These are phyloP conservation scores for Bombus fervidus DNA, from an alignment of 1,140 invertebrate genomes.

Conservation along the genomic window DNA sequence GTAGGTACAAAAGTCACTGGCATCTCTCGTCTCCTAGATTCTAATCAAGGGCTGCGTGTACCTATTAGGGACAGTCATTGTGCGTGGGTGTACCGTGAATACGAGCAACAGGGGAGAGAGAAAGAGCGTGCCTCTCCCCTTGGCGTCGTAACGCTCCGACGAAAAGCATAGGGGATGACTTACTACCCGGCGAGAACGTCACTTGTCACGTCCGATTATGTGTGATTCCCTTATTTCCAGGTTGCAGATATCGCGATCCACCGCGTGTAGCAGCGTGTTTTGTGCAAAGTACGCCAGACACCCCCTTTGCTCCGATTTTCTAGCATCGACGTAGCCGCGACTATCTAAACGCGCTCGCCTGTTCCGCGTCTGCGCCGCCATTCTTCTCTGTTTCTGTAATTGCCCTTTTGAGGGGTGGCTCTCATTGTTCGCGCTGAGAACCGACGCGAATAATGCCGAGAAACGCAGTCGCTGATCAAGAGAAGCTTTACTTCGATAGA, in stretches of 20 bases:
- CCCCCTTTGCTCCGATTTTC: conserved; percentile 7
- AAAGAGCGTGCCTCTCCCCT: conserved; percentile 38
- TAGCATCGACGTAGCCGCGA: conserved; percentile 17
- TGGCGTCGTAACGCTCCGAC: conserved; percentile 65
- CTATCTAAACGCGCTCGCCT: conserved; percentile 42
- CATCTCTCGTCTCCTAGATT: conserved; percentile 70
- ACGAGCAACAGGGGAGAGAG: conserved; percentile 52
- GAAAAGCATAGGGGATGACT: conserved; percentile 64
- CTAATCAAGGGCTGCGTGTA: conserved; percentile 81
- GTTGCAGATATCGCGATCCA: conserved; percentile 41
- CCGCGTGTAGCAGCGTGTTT: conserved; percentile 12
- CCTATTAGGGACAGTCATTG: conserved; percentile 80
- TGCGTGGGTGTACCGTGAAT: conserved; percentile 78
- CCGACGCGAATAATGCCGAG: conserved; percentile 10
- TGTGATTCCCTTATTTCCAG: conserved; percentile 70
- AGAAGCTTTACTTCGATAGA: not conserved
- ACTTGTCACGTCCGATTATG: conserved; percentile 78
- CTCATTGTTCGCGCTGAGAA: conserved; percentile 29
- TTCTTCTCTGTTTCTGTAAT: conserved; percentile 37
- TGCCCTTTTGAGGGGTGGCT: conserved; percentile 28
- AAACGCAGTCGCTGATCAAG: conserved; percentile 31
- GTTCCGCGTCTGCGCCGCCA: conserved; percentile 21
- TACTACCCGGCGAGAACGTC: conserved; percentile 69
- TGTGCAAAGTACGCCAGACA: conserved; percentile 26
- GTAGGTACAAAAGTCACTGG: conserved; percentile 55